phyloP scores from a whole-genome alignment of 2,888 invertebrate genomes.

The Anaspis maculata region DNA sequence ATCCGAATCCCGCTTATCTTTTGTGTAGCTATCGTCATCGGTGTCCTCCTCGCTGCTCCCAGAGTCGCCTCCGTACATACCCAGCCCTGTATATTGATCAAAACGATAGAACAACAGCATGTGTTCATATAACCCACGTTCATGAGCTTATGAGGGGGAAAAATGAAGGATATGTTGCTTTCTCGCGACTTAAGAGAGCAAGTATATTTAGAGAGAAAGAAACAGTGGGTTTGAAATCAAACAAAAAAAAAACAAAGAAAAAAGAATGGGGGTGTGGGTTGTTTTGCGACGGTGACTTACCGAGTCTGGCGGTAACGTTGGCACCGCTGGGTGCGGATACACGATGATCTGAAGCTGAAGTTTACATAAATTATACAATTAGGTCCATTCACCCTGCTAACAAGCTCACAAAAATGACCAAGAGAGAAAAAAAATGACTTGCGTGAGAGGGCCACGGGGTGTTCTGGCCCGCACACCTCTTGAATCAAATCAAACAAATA shows the following conservation, averaged over 20 bases:
- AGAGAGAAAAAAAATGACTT: constrained; percentile 6
- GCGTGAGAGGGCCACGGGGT: constrained; percentile 1
- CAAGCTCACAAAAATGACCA: constrained; percentile 27
- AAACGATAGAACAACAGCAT: too few relatives aligned
- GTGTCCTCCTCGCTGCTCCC: constrained; percentile 49
- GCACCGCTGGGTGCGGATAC: constrained; percentile 48
- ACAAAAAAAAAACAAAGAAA: too few relatives aligned
- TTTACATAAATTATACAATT: constrained; percentile 40
- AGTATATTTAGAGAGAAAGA: too few relatives aligned
- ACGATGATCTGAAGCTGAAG: constrained; percentile 42
- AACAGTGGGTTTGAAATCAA: too few relatives aligned
- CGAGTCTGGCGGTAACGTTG: constrained; percentile 82
- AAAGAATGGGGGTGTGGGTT: constrained; percentile 8
- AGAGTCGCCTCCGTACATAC: constrained; percentile 66
- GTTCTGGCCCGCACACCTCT: too few relatives aligned
- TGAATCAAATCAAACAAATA: too few relatives aligned
- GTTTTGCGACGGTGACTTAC: constrained; percentile 80
- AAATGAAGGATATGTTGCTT: too few relatives aligned
- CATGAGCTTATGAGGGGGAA: too few relatives aligned
- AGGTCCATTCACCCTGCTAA: constrained; percentile 38
- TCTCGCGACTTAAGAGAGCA: too few relatives aligned
- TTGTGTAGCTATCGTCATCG: constrained; percentile 38
- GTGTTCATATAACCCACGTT: too few relatives aligned
- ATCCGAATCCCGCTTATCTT: constrained; percentile 49
- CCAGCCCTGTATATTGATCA: constrained; percentile 57